phyloP scores from a whole-genome alignment of 2,797 vertebrate genomes.

The Menidia menidia region DNA sequence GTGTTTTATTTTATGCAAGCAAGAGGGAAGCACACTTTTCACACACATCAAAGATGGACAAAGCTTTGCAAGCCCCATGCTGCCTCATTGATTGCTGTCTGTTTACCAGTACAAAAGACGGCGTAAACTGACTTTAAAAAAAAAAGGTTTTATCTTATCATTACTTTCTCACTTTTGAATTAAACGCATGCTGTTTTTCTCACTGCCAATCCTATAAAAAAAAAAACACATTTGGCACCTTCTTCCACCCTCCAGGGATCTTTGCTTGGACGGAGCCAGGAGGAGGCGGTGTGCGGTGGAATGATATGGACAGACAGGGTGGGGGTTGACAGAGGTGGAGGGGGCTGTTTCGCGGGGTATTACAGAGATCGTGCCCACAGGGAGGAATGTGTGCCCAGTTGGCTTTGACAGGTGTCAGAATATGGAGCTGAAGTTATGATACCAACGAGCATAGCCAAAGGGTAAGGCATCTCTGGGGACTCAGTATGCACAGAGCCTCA shows the following conservation, averaged over 20 bases:
- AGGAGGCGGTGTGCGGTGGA: slow-evolving; percentile 34
- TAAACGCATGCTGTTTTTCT: slow-evolving; percentile 5
- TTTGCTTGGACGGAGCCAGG: slow-evolving; percentile 40
- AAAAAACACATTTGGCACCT: slow-evolving; percentile 40
- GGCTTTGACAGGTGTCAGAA: slow-evolving; percentile 44
- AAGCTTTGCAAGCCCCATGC: slow-evolving; percentile 20
- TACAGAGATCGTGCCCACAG: slow-evolving; percentile 13
- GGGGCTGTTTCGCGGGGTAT: slow-evolving; percentile 30
- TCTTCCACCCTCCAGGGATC: slow-evolving; percentile 31
- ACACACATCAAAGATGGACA: slow-evolving; percentile 24
- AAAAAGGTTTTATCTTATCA: slow-evolving; percentile 1
- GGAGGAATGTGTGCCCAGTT: slow-evolving; percentile 36
- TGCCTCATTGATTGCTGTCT: slow-evolving; percentile 12
- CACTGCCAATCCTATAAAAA: slow-evolving; percentile 20
- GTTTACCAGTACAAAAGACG: slow-evolving; percentile 6
- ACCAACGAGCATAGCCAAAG: slow-evolving; percentile 17
- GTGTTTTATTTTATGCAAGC: slow-evolving; percentile 34
- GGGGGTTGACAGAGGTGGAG: slow-evolving; percentile 32
- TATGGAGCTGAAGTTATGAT: slow-evolving; percentile 29
- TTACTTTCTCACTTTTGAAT: slow-evolving; percentile 5
- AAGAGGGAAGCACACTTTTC: slow-evolving; percentile 35
- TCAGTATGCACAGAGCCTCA: slow-evolving; percentile 32
- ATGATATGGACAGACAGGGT: slow-evolving; percentile 46
- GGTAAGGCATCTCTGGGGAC: slow-evolving; percentile 11
- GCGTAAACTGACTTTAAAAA: slow-evolving; percentile 11